Conservation (phyloP, 2,888 invertebrate genomes). For the Mythimna impura region DNA sequence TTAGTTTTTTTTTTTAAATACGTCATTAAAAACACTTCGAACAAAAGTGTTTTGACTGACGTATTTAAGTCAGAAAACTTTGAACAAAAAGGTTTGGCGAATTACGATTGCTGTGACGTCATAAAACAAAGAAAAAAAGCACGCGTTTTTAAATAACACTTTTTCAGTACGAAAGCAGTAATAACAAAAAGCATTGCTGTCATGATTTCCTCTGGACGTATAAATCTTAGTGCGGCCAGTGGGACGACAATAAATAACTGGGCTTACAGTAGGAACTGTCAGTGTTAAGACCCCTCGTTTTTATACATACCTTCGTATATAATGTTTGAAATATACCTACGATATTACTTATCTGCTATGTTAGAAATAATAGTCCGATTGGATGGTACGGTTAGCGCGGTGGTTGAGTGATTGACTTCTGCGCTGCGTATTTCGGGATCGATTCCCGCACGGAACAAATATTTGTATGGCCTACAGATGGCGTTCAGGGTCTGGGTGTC, state of each 20-base stretch:
- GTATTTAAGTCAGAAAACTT: no score
- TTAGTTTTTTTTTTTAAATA: no score
- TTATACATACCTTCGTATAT: slow-evolving; percentile 56
- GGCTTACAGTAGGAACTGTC: slow-evolving; percentile 71
- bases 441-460: no score
- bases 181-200: slow-evolving; percentile 74
- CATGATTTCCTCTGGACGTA: slow-evolving; percentile 79
- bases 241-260: slow-evolving; percentile 85
- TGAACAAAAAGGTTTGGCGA: background rate
- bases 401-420: no score
- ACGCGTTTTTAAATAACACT: slow-evolving; percentile 4
- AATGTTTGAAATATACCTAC: slow-evolving; percentile 7
- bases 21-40: no score
- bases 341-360: slow-evolving; percentile 6
- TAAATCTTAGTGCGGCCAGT: slow-evolving; percentile 84
- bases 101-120: background rate
- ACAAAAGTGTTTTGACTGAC: no score
- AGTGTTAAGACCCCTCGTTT: slow-evolving; percentile 61
- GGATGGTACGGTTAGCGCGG: no score
- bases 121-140: slow-evolving; percentile 3
- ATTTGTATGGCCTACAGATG: no score
- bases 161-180: slow-evolving; percentile 63
- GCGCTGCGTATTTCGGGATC: no score
- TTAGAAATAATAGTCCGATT: background rate
- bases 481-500: no score